Base-by-base conservation (phyloP, 1,140 invertebrate genomes). In the Trissolcus basalis region DNA sequence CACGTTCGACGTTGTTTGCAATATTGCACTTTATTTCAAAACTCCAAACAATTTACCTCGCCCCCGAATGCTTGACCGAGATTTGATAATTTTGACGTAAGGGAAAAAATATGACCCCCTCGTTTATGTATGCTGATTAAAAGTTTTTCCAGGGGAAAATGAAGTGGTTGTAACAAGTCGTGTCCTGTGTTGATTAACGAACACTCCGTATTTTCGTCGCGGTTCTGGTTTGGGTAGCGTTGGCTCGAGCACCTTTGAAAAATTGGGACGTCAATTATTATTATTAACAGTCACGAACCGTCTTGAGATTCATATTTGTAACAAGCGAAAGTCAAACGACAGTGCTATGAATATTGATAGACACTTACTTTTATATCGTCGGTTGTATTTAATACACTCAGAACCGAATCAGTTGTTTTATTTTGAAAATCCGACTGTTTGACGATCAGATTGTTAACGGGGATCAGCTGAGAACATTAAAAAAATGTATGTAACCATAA, bases 391-490 rank as follows among this genome's bases (percentile, higher is more conserved):
- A 27, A 27, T 3, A 27, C 6, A 27, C 19, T 15, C n/a, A 16
- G 5, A 10, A 51, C 2, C 1, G 9, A 10, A 4, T 39, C 3
- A 9, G 9, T 1, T 9, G 36, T n/a, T 8, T 39, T 1, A 8
- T 2, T 35, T 35, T 35, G 19, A 14, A 15, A 8, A n/a, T 39
- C 36, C 12, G n/a, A 39, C 36, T 19, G n/a, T 39, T 53, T 53
- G 10, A 53, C 27, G 11, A 55, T 41, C 0, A 47, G 14, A 54
- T 51, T 60, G 35, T 15, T 7, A 0, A 11, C 10, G 0, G 67
- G 58, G 6, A 32, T 54, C 9, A 54, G 78, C 83, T 85, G n/a
- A 51, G 64, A 85, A 84, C n/a, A n/a, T n/a, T n/a, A n/a, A 77
- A 76, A 43, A 79, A 27, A 6, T 27, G 19, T 6, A 27, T n/a